Evolutionary conservation across 1,140 invertebrate species (phyloP), one percentile per base, ranked within the genome.

Genomic region (Chironomus tepperi): DNA sequence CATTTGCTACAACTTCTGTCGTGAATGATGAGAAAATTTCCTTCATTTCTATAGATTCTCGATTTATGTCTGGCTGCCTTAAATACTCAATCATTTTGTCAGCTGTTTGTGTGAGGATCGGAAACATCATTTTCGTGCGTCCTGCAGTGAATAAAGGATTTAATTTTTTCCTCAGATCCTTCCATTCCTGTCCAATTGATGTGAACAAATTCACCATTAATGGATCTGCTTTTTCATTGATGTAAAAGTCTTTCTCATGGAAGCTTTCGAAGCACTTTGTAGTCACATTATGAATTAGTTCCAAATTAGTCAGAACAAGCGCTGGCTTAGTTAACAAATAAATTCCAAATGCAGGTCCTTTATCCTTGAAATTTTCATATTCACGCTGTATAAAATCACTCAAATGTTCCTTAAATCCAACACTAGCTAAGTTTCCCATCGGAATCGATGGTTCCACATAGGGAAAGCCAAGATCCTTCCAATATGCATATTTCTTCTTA

Each of bases 201-300:
- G 75, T 19, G 21, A 88, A 84, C 42, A 89, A 77, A 76, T 87
- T 84, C 6, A 84, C 83, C n/a, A 83, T 83, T 0, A 89, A 70
- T 2, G 84, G 81, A 76, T 88, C 87, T 0, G 80, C 81, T 75
- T 84, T 79, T 74, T 83, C 84, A 73, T 84, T 84, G 24, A 82
- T 79, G 19, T 83, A 80, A 3, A 83, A 8, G 5, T 83, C 83
- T 73, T 84, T 78, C 76, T 85, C 82, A 43, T 79, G 79, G 77
- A 87, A 87, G 73, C 80, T 79, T 1, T 79, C 74, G 43, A 86
- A 86, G 75, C 87, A 83, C 24, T 82, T 83, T 0, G 81, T 77
- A 0, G 86, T 24, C 8, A 86, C 10, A 19, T 19, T 10, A 7
- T 70, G 19, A 1, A 70, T 82, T 1, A 88, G 79, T 1, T 83